Evolutionary conservation across 2,888 invertebrate species (phyloP), one percentile per base, ranked within the genome.

Genomic region (Orthosia gracilis): DNA sequence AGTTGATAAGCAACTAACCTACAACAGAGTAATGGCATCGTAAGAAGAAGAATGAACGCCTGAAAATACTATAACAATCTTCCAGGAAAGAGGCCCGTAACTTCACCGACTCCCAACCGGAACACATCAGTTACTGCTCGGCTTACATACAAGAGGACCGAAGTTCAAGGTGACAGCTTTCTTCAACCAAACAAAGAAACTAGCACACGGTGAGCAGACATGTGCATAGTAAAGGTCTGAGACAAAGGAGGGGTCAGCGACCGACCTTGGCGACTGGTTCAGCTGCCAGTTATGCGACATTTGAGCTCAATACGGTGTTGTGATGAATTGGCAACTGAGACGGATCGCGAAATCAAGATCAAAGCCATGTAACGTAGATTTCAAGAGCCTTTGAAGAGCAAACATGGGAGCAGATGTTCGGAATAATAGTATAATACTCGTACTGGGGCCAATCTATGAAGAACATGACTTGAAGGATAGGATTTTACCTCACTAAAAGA

Each of bases 191-290:
- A 78, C 54, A 78, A 77, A 77, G 70, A 23, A 80, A 66, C 68
- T 61, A 72, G 68, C 55, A 57, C 80, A 83, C 52, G 58, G 31
- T 58, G 47, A 59, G 40, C 52, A 59, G 65, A 71, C 66, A 76
- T 80, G 75, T 67, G 50, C 65, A 71, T 64, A 76, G 85, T 40
- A 40, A 67, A 76, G 82, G 55, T 85, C 23, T 62, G 67, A 76
- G 74, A 83, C 83, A 83, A 83, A 85, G 83, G 45, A 61, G 62
- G 50, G 83, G 79, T 83, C 83, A 31, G 12, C 64, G 85, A 71
- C 82, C 83, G 83, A 64, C 85, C 83, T 85, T 82, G 79, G 65
- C 11, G 72, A 85, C 73, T 77, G 68, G 82, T 73, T 49, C 45
- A 54, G 72, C 76, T 13, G 26, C 49, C 70, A 65, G 75, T 81